A percentile compares a stretch with the other conserved stretches of the same genome.
These are phyloP conservation scores for Otocyon megalotis DNA, from an alignment of 2,113 vertebrate genomes.

Conservation along the genomic window DNA sequence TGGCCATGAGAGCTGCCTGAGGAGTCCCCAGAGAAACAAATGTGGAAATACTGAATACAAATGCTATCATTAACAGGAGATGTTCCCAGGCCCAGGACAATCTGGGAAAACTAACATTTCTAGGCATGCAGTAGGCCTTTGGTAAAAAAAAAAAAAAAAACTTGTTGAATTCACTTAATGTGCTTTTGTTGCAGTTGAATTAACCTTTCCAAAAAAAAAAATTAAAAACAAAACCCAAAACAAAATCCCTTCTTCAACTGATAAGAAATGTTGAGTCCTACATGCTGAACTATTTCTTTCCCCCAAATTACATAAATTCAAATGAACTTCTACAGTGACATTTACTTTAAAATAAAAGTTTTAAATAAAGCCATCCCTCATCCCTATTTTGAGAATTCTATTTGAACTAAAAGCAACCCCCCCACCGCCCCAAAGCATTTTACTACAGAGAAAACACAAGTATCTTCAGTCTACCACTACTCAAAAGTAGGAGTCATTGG, in stretches of 20 bases:
- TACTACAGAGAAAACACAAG: not conserved
- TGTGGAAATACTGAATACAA: fast-evolving
- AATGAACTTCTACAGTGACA: constrained; percentile 19
- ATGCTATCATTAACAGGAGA: not conserved
- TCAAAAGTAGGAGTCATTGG: not conserved
- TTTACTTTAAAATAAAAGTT: constrained; percentile 44
- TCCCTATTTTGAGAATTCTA: constrained; percentile 28
- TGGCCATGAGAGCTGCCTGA: fast-evolving
- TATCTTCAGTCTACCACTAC: not conserved
- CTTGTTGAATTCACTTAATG: not conserved
- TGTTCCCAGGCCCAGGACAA: no score
- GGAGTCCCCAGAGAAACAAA: not conserved
- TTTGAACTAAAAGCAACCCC: not conserved
- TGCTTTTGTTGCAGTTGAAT: not conserved
- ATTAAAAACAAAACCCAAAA: not conserved
- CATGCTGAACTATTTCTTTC: not conserved
- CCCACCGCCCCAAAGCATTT: not conserved
- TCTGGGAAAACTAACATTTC: not conserved
- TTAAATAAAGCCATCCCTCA: constrained; percentile 26
- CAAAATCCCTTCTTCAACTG: not conserved
- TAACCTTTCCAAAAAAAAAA: not conserved
- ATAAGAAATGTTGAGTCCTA: not conserved
- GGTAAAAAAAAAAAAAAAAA: not conserved
- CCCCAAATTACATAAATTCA: constrained; percentile 1
- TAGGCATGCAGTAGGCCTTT: not conserved